These are phyloP conservation scores for Phycodurus eques DNA, from an alignment of 2,113 vertebrate species.

Conservation along the genomic window DNA sequence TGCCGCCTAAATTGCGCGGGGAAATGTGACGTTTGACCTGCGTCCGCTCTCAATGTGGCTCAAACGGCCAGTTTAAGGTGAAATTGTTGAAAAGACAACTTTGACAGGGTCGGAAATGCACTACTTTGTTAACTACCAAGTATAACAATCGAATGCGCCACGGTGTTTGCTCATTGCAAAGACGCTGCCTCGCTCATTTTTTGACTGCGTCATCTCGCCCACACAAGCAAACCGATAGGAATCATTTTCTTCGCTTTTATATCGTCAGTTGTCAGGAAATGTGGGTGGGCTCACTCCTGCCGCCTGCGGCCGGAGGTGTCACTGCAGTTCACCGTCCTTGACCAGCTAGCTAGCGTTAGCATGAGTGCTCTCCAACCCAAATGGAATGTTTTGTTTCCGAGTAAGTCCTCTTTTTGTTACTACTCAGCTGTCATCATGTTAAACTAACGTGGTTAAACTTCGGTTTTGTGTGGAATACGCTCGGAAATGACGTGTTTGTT, in stretches of 20 bases:
- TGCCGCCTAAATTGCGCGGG: no score
- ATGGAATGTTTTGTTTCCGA: neutral
- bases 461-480: no score
- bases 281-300: conserved; percentile 14
- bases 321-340: neutral
- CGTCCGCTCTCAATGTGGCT: no score
- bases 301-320: rapidly evolving
- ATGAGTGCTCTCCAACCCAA: neutral
- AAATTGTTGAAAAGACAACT: no score
- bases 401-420: conserved; percentile 7
- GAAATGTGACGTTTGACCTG: no score
- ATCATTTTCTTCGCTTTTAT: neutral
- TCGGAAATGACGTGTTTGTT: no score
- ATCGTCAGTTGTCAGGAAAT: neutral
- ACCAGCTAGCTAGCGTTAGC: neutral
- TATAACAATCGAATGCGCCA: neutral
- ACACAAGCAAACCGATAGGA: neutral
- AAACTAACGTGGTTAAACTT: no score
- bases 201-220: neutral
- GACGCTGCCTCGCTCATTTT: no score
- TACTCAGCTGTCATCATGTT: neutral
- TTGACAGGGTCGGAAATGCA: no score
- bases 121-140: no score
- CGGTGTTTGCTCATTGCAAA: neutral
- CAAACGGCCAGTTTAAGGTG: no score